Evolutionary conservation across 2,888 invertebrate genomes (phyloP), one percentile per base, ranked within the genome.

Genomic region (Zhuqinia jingwanae): DNA sequence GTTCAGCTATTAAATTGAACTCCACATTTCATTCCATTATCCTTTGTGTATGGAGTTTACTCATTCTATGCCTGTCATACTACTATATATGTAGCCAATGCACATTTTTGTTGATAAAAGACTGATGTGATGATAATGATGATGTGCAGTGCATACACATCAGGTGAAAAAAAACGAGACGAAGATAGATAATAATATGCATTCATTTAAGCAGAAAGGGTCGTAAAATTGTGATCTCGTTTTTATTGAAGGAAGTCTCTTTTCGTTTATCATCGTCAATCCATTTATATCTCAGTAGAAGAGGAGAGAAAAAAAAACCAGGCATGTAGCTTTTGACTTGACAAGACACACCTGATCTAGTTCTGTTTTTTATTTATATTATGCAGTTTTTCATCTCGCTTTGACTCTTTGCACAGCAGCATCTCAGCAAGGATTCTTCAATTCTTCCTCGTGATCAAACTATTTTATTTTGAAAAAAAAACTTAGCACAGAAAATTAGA

Each of bases 331-430:
- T 56, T 70, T 70, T 22, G 15, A 47, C 45, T 70, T 20, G 70
- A 75, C 25, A 45, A 75, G 77, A 77, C 77, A 77, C 77, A 58
- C 77, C 77, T 77, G 77, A 58, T 77, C 77, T 60, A 76, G 75
- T 76, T 76, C 63, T 63, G 13, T 60, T 20, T 11, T 25, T 11
- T 60, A 22, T 22, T 65, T 65, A n/a, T 15, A 20, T 30, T 63
- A 27, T 63, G 63, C 27, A 63, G 63, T 63, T 63, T 30, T 36
- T 36, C 36, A 30, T 63, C 30, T 63, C 17, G 13, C 60, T 11
- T 60, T 17, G 8, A 5, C 25, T 70, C 17, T 70, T 50, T 50
- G 17, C 45, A 22, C 75, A 27, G 50, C 50, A 75, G 27, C 53
- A 27, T 2, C 75, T 15, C 50, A 75, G 53, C 53, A 75, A 75